Conservation (phyloP, 1,140 invertebrate species). For the Anoplophora glabripennis region DNA sequence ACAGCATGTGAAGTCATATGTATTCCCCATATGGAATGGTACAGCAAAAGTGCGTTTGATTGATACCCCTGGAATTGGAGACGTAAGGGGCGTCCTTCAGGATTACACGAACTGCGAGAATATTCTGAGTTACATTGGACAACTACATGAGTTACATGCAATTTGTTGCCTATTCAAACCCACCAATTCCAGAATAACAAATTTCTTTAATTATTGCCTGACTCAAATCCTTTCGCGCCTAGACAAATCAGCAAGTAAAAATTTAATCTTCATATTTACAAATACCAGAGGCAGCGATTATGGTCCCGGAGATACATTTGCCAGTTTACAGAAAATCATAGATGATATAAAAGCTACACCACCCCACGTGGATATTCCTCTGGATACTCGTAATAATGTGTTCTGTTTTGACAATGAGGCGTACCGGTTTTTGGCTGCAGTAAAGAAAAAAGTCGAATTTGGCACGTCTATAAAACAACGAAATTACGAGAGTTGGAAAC, state of each 20-base stretch:
- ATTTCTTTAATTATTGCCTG: conserved; percentile 40
- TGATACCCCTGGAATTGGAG: conserved; percentile 42
- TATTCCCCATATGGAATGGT: conserved; percentile 26
- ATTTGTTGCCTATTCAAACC: conserved; percentile 40
- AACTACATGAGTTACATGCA: conserved; percentile 34
- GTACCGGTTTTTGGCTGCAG: conserved; percentile 35
- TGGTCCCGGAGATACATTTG: conserved; percentile 36
- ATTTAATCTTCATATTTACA: conserved; percentile 42
- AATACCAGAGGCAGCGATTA: conserved; percentile 36
- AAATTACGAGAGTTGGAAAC: conserved; percentile 35
- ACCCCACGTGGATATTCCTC: conserved; percentile 21
- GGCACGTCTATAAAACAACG: conserved; percentile 10
- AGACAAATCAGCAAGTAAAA: conserved; percentile 36
- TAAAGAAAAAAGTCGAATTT: conserved; percentile 27
- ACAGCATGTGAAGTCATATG: conserved; percentile 37
- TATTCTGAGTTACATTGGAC: conserved; percentile 34
- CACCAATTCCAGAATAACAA: conserved; percentile 28
- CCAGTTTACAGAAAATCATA: conserved; percentile 18
- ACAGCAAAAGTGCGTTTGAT: conserved; percentile 35
- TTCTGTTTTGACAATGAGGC: conserved; percentile 44
- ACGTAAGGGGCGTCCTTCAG: conserved; percentile 34
- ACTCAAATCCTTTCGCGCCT: conserved; percentile 38
- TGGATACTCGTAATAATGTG: conserved; percentile 27
- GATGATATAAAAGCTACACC: conserved; percentile 24
- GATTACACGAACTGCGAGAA: conserved; percentile 39